These are phyloP conservation scores for Crocuta crocuta DNA, from an alignment of 2,113 vertebrate species.

Conservation along the genomic window DNA sequence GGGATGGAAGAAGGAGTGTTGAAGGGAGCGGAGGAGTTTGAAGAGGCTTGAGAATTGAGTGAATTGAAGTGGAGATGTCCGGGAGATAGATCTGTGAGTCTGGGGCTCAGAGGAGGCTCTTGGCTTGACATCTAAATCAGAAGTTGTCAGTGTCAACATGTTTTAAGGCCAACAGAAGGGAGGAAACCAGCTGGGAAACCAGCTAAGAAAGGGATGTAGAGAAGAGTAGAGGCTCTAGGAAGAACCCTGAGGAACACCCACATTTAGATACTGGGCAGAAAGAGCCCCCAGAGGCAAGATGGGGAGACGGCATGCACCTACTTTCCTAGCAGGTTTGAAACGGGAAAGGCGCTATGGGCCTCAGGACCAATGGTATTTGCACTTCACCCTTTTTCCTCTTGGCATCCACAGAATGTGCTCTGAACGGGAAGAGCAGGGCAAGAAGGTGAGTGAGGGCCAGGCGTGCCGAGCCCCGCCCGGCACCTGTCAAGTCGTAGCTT, in stretches of 20 bases:
- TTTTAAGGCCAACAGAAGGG: neutral
- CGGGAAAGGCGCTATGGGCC: fast-evolving
- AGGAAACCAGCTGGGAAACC: neutral
- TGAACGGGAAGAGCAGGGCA: neutral
- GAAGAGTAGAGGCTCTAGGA: neutral
- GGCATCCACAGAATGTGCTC: neutral
- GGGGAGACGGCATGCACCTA: fast-evolving
- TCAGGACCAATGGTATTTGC: neutral
- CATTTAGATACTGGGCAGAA: neutral
- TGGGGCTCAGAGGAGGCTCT: neutral
- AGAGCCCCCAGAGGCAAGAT: neutral
- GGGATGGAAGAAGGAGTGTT: neutral
- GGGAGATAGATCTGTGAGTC: neutral
- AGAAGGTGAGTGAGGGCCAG: neutral
- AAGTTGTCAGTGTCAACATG: neutral
- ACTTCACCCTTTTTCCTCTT: neutral
- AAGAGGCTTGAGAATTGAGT: neutral
- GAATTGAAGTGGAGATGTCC: neutral
- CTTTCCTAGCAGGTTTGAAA: neutral
- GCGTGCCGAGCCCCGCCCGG: neutral
- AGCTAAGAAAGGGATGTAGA: neutral
- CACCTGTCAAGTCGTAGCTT: neutral
- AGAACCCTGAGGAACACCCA: neutral
- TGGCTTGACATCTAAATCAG: neutral
- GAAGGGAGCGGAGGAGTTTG: no score